Evolutionary conservation across 2,113 vertebrate species (phyloP), one percentile per base, ranked within the genome.

Genomic region (Hippopotamus amphibius): DNA sequence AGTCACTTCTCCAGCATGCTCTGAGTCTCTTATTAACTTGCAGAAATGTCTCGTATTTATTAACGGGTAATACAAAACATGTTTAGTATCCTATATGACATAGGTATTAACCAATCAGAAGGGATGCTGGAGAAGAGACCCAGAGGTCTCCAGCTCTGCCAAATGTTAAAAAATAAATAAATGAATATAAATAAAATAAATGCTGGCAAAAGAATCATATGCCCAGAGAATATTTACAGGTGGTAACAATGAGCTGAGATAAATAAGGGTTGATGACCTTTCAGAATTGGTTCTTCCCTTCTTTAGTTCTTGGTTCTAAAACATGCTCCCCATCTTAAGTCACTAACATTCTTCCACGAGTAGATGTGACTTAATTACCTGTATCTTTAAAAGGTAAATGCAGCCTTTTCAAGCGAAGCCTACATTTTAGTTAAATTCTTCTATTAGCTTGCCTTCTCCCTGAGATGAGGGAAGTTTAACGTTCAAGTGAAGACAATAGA

Each of bases 331-430:
- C 16, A 50, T 37, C 5, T 74, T 96, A 8, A 92, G 55, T 92
- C 68, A 79, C 24, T 87, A 87, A 71, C 9, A 57, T 77, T 91
- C 2, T 48, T 8, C 63, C 16, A 72, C 85, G 37, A 80, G 53
- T 28, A 41, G 48, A 92, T 80, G 79, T 77, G 30, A 88, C 26
- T 91, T 79, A 88, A 71, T 50, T 92, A 68, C 26, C 94, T 77
- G 57, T 61, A 53, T 6, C 19, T 72, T 92, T 84, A 69, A 72
- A 94, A 87, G 63, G 6, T 68, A 87, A 72, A 84, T 48, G 30
- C 15, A 72, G 59, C 10, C 53, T 92, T 85, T 92, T 16, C 13
- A 72, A 94, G 41, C 66, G 41, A 88, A 50, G 24, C 30, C 1
- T 1, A 46, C 7, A 37, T 46, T 88, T 92, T 68, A 80, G 17